phyloP scores from a whole-genome alignment of 2,888 invertebrate genomes.

The Megaustenia siamemsis region DNA sequence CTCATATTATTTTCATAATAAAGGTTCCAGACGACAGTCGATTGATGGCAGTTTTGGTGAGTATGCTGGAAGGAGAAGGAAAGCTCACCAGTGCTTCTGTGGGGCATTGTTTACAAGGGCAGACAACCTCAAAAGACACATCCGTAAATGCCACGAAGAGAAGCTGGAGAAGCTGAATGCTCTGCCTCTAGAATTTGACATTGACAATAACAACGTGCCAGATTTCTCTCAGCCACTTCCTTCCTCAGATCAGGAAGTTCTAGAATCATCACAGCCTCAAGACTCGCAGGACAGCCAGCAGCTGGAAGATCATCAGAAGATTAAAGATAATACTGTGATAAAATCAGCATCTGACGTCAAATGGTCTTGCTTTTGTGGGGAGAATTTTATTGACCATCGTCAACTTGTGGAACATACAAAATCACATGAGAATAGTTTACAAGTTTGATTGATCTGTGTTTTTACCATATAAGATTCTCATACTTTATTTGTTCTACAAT shows the following conservation, averaged over 20 bases:
- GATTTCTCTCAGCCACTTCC: conserved; percentile 22
- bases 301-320: conserved; percentile 30
- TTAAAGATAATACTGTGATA: neutral
- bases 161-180: conserved; percentile 46
- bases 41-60: neutral
- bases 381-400: conserved; percentile 47
- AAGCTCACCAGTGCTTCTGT: conserved; percentile 50
- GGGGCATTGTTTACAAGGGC: conserved; percentile 52
- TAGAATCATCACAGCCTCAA: conserved; percentile 16
- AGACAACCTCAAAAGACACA: conserved; percentile 53
- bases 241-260: conserved; percentile 5
- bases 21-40: neutral
- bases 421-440: no score
- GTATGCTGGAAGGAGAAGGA: conserved; percentile 23
- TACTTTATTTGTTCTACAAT: no score
- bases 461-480: no score
- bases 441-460: no score
- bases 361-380: conserved; percentile 54
- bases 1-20: neutral
- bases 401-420: conserved; percentile 47
- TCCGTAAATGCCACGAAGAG: conserved; percentile 54
- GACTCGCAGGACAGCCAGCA: conserved; percentile 12
- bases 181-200: conserved; percentile 29
- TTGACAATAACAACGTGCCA: conserved; percentile 12
- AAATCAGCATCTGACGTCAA: conserved; percentile 4